Percentiles rank a stretch among this genome's conserved stretches.
Conservation (phyloP, 1,140 invertebrate genomes). For the Caenorhabditis inopinata region DNA sequence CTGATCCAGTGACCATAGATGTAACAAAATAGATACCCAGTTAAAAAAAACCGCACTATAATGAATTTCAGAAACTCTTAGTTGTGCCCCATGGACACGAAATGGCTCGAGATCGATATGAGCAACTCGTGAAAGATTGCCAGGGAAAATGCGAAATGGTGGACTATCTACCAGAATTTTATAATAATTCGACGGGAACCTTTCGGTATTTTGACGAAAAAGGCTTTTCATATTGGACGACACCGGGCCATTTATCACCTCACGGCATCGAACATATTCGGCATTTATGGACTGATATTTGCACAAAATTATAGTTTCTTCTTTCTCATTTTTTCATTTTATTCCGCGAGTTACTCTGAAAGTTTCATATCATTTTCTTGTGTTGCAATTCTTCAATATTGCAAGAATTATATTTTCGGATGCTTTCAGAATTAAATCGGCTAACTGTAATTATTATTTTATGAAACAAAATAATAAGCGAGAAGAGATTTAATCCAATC, state of each 20-base stretch:
- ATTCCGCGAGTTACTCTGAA: too few species aligned
- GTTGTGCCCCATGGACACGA: too few species aligned
- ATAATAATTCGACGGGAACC: neutral
- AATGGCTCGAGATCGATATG: neutral
- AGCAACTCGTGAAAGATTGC: neutral
- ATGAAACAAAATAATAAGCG: too few species aligned
- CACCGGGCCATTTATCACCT: neutral
- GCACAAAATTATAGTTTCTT: neutral
- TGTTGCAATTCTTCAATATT: too few species aligned
- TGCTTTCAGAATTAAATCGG: too few species aligned
- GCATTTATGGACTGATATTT: neutral
- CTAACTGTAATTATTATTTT: too few species aligned
- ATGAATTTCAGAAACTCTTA: too few species aligned
- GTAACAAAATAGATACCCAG: neutral
- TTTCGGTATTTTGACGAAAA: neutral
- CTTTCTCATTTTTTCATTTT: too few species aligned
- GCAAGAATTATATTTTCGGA: too few species aligned
- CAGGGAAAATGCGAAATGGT: conserved; percentile 7
- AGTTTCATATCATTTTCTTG: too few species aligned
- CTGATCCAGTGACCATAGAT: neutral
- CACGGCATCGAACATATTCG: neutral
- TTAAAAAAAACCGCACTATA: too few species aligned
- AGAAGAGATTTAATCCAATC: too few species aligned
- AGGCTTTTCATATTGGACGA: neutral
- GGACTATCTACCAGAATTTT: conserved; percentile 2